Evolutionary conservation across 2,113 vertebrate genomes (phyloP).

Genomic region (Coptodon bakossiorum): DNA sequence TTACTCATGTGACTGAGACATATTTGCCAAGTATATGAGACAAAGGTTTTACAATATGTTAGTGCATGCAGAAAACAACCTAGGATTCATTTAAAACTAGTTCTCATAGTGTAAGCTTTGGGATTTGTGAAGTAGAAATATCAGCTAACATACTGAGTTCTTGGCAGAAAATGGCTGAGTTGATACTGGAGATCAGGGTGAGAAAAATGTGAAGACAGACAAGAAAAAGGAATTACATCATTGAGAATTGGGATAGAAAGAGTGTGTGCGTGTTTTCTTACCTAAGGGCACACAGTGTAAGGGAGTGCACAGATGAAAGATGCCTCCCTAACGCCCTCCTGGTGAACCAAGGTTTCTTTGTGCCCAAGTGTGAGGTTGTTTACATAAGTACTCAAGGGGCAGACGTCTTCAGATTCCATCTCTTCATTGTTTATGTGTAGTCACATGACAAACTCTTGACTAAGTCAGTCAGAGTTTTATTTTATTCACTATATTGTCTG

Average conservation of each 20-base stretch:
- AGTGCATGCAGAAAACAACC: neutral
- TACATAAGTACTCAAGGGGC: neutral
- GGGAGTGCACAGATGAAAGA: conserved; percentile 6
- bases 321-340: neutral
- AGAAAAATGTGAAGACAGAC: neutral
- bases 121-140: neutral
- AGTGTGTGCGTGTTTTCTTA: neutral
- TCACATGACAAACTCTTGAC: neutral
- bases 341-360: neutral
- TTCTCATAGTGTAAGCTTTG: neutral
- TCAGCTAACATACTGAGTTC: neutral
- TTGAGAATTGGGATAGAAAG: neutral
- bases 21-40: neutral
- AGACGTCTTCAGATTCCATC: neutral
- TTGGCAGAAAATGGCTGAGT: neutral
- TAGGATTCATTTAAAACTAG: neutral
- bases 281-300: neutral
- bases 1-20: neutral
- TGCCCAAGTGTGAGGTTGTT: neutral
- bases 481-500: neutral
- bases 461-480: neutral
- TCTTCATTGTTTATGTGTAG: neutral
- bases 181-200: neutral
- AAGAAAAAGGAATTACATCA: neutral
- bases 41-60: neutral